Base-by-base conservation (phyloP, 2,888 invertebrate genomes). In the Lordiphosa fenestrarum region DNA sequence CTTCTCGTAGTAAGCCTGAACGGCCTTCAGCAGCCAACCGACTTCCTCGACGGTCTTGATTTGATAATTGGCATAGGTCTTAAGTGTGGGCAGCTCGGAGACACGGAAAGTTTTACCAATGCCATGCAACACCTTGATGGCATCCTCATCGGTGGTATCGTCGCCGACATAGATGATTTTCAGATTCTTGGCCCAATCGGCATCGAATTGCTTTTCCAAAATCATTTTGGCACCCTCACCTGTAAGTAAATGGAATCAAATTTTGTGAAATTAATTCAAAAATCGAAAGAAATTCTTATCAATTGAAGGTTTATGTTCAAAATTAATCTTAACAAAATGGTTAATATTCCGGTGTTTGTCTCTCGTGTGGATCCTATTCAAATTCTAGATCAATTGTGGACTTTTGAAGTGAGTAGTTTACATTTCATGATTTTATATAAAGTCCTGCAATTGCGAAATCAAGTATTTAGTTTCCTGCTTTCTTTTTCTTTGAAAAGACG, bases 141-240 rank as follows among this genome's bases (percentile, higher is more conserved):
- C 96, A 88, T 96, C 96, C 90, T 96, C 96, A 87, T 96, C 96
- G 6, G 96, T 96, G 66, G 92, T 93, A 88, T 96, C 96, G 88
- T 96, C 96, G 62, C 96, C 96, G 47, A 93, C 95, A 85, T 96
- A 96, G 73, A 96, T 94, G 78, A 96, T 94, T 74, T 94, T 91
- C 68, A 94, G 92, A 63, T 94, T 90, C 84, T 94, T 94, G 74
- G 93, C 92, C 94, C 94, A 95, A 78, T 95, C 94, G n/a, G 94
- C 92, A 13, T 94, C 94, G 85, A 94, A 95, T 15, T 94, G 93
- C 23, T 94, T 94, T 60, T 94, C 91, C 64, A 95, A 89, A 73
- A 95, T 94, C 88, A 94, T 94, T 85, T 94, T 93, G 30, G 94
- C 93, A 6, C 94, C 95, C 67, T 94, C 91, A 41, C 92, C 89